A percentile compares a stretch with the other conserved stretches of the same genome.
Evolutionary conservation across 2,113 vertebrate species (phyloP).

Genomic region (Cyprinodon brontotheroides): DNA sequence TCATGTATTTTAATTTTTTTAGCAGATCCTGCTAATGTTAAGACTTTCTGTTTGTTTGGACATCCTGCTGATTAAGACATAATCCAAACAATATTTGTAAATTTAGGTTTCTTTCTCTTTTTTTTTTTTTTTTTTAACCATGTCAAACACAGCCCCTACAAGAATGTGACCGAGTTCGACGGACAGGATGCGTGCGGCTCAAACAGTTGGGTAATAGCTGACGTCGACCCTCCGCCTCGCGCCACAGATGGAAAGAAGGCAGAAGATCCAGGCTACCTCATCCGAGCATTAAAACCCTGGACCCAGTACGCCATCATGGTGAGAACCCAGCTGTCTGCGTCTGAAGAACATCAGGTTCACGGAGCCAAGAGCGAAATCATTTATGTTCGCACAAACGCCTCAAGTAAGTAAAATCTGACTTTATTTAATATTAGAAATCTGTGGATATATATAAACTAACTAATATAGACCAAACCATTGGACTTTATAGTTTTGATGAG

Average conservation of each 20-base stretch:
- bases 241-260: conserved; percentile 79
- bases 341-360: conserved; percentile 88
- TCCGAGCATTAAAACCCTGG: conserved; percentile 91
- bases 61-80: too few species aligned
- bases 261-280: conserved; percentile 83
- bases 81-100: background rate
- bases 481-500: background rate
- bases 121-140: background rate
- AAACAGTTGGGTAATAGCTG: conserved; percentile 95
- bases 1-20: background rate
- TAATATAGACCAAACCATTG: background rate
- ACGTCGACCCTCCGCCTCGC: conserved; percentile 88
- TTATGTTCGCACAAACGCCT: conserved; percentile 91
- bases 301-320: conserved; percentile 97
- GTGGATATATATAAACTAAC: too few species aligned
- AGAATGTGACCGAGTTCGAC: conserved; percentile 95
- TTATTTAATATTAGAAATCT: background rate
- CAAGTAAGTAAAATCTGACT: conserved; percentile 83
- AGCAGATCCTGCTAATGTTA: background rate
- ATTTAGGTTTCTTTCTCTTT: background rate
- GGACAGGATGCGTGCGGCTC: conserved; percentile 96
- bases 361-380: conserved; percentile 98
- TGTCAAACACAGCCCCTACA: conserved; percentile 82
- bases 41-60: too few species aligned
- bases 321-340: conserved; percentile 93